Evolutionary conservation across 2,113 vertebrate genomes (phyloP).

Genomic region (Lophochroa leadbeateri): DNA sequence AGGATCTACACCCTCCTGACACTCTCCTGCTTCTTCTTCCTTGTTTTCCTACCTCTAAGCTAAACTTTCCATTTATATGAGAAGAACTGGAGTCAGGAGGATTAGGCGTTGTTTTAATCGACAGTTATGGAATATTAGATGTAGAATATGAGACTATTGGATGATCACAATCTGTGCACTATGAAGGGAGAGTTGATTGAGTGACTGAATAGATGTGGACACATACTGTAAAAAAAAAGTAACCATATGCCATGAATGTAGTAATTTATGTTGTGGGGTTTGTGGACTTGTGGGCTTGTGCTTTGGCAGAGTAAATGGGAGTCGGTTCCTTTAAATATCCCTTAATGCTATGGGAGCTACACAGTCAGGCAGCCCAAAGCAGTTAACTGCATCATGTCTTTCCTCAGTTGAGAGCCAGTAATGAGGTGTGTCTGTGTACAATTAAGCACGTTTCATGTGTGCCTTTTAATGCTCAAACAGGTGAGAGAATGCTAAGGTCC

Average conservation of each 20-base stretch:
- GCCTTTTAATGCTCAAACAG: not conserved
- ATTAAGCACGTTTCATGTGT: not conserved
- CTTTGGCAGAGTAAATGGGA: not conserved
- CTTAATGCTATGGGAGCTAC: not conserved
- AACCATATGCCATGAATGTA: not conserved
- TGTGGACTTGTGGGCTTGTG: not conserved
- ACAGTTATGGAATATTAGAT: not conserved
- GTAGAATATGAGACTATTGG: not conserved
- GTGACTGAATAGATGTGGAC: not conserved
- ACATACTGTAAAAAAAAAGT: not conserved
- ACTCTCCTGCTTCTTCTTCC: no score
- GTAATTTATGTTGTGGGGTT: not conserved
- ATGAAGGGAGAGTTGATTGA: not conserved
- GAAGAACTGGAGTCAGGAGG: constrained; percentile 74
- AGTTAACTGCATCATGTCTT: not conserved
- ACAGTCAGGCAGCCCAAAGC: not conserved
- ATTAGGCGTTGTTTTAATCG: constrained; percentile 54
- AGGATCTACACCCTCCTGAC: no score
- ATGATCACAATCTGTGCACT: not conserved
- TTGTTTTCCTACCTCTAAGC: no score
- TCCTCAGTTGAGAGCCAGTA: not conserved
- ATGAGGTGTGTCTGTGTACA: rapidly evolving
- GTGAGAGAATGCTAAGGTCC: rapidly evolving
- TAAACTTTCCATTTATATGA: constrained; percentile 82
- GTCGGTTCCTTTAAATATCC: not conserved